A percentile compares a stretch with the other conserved stretches of the same genome.
Conservation (phyloP, 2,797 vertebrate genomes). For the Gymnoscopelus braueri region DNA sequence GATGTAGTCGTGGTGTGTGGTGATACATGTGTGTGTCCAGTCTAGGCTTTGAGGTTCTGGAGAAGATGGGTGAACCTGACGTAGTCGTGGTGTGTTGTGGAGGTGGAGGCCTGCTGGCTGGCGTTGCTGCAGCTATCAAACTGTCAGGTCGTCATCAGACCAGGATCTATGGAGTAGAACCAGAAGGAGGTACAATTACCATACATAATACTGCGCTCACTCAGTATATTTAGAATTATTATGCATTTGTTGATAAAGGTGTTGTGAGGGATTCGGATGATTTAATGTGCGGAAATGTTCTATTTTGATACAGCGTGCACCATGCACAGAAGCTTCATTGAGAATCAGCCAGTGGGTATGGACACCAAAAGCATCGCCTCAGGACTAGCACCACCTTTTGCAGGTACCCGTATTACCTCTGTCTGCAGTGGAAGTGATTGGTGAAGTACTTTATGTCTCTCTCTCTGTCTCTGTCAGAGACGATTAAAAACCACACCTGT, state of each 20-base stretch:
- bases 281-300: background rate
- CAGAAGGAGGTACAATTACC: constrained; percentile 76
- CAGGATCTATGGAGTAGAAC: constrained; percentile 83
- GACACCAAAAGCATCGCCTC: constrained; percentile 80
- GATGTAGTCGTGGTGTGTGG: background rate
- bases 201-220: fast-evolving
- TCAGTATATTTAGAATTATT: too few species aligned
- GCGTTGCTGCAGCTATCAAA: constrained; percentile 79
- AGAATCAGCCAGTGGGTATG: constrained; percentile 82
- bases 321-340: constrained; percentile 82
- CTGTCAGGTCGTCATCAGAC: constrained; percentile 76
- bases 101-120: constrained; percentile 77
- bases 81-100: constrained; percentile 63
- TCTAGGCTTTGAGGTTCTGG: constrained; percentile 81
- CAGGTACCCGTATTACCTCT: constrained; percentile 63
- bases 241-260: too few species aligned
- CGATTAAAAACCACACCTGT: too few species aligned
- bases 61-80: constrained; percentile 73
- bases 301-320: constrained; percentile 75
- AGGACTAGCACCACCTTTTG: constrained; percentile 82
- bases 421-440: background rate
- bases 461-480: too few species aligned
- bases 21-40: constrained; percentile 48
- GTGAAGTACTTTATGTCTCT: background rate
- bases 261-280: too few species aligned